Base-by-base conservation (phyloP, 1,140 invertebrate genomes). In the Temnothorax longispinosus region DNA sequence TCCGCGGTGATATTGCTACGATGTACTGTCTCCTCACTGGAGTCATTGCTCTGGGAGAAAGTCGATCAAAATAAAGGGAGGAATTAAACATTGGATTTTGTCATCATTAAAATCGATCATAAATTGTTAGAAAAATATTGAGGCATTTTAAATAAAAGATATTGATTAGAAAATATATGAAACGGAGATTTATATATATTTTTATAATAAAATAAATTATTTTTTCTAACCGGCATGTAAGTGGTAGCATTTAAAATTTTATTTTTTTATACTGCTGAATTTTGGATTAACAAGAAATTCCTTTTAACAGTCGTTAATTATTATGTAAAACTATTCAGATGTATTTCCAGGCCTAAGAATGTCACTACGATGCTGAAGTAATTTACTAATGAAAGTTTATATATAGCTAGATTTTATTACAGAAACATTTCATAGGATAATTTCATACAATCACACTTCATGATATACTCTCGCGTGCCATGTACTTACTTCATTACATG, bases 41-140 rank as follows among this genome's bases (percentile, higher is more conserved):
- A 98, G 94, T 98, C 97, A 92, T 97, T 97, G 93, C 97, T 98
- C 97, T 98, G 95, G 52, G 90, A 92, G 86, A 91, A 94, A 91
- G 44, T 82, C 1, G 60, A 78, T 35, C 74, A 86, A 75, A 82
- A 86, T 67, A 64, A 80, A 86, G 54, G 62, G 1, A 13, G 60
- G 0, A 3, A 50, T 54, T 35, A 80, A 52, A 74, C 21, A 13
- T 38, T 38, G 10, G n/a, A 50, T 71, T 18, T 21, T 2, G n/a
- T 47, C 27, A 35, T 21, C 7, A 50, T 38, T 50, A 35, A 60
- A 64, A 21, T n/a, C 50, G 10, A 56, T 15, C 6, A n/a, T 11
- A n/a, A 80, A 41, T 5, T 50, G 5, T 64, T 13, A n/a, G 13
- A 44, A 58, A 58, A 64, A 77, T 44, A 62, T 77, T 47, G 27